These are phyloP conservation scores for Etheostoma nigrum DNA, from an alignment of 2,797 vertebrate species.

Conservation along the genomic window DNA sequence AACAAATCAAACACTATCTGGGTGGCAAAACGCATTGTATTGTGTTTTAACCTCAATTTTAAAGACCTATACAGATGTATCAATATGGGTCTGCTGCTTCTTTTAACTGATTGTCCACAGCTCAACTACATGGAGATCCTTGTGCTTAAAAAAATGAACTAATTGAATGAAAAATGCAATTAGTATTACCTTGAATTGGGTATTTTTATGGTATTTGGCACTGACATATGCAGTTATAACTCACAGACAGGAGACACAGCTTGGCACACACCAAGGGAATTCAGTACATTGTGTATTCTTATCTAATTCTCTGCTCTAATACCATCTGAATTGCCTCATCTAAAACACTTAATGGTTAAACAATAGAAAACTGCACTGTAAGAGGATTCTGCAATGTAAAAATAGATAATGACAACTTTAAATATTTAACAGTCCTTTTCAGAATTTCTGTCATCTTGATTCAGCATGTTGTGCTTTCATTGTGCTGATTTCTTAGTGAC, in stretches of 20 bases:
- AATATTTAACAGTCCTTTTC: constrained; percentile 15
- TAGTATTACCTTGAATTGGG: constrained; percentile 3
- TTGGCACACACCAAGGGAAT: constrained; percentile 13
- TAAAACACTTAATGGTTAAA: constrained; percentile 30
- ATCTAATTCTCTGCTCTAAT: constrained; percentile 4
- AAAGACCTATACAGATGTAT: constrained; percentile 32
- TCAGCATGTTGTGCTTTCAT: constrained; percentile 16
- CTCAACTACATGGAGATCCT: constrained; percentile 30
- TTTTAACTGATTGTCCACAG: constrained; percentile 79
- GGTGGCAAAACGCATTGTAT: neutral
- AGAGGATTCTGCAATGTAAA: constrained; percentile 25
- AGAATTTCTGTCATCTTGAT: neutral
- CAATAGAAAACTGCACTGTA: constrained; percentile 15
- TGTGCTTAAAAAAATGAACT: constrained; percentile 6
- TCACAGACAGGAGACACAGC: constrained; percentile 14
- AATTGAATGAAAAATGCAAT: neutral
- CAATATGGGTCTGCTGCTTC: constrained; percentile 26
- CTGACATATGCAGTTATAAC: constrained; percentile 24
- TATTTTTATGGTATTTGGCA: constrained; percentile 42
- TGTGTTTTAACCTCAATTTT: constrained; percentile 32
- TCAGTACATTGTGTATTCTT: neutral
- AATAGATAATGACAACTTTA: constrained; percentile 25
- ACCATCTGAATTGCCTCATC: constrained; percentile 8
- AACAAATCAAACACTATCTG: constrained; percentile 6
- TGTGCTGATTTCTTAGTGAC: constrained; percentile 10